Conservation (phyloP, 2,888 invertebrate genomes). For the Drosophila pseudotakahashii region DNA sequence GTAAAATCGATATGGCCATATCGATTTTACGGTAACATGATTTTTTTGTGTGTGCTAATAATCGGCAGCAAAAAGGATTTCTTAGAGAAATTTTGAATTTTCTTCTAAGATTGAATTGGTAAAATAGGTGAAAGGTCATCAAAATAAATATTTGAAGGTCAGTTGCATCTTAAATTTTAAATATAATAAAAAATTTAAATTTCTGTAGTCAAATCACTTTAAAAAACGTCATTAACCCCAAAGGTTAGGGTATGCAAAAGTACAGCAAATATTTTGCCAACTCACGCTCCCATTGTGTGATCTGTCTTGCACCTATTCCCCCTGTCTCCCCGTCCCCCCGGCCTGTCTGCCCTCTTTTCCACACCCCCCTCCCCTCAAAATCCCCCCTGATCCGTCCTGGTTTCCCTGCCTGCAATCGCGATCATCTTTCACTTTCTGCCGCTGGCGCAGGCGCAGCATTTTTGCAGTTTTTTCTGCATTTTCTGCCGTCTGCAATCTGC, state of each 20-base stretch:
- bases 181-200: no score
- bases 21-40: no score
- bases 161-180: no score
- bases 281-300: constrained; percentile 65
- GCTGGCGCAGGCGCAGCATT: constrained; percentile 34
- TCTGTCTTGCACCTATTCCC: constrained; percentile 31
- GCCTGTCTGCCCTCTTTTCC: background rate
- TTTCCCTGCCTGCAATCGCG: constrained; percentile 41
- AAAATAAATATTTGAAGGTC: no score
- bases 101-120: no score
- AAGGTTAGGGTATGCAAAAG: background rate
- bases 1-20: no score
- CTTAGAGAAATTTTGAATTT: no score
- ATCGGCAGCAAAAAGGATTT: no score
- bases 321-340: background rate
- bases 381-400: constrained; percentile 7
- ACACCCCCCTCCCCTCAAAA: background rate
- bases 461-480: constrained; percentile 27
- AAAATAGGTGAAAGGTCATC: no score
- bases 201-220: no score
- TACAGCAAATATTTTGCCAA: constrained; percentile 38
- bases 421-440: constrained; percentile 77
- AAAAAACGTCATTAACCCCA: no score
- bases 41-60: no score
- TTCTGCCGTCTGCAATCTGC: constrained; percentile 28